Percentiles rank a stretch among this genome's conserved stretches.
phyloP scores from a whole-genome alignment of 2,888 invertebrate genomes.

The Drosophila aldrichi region DNA sequence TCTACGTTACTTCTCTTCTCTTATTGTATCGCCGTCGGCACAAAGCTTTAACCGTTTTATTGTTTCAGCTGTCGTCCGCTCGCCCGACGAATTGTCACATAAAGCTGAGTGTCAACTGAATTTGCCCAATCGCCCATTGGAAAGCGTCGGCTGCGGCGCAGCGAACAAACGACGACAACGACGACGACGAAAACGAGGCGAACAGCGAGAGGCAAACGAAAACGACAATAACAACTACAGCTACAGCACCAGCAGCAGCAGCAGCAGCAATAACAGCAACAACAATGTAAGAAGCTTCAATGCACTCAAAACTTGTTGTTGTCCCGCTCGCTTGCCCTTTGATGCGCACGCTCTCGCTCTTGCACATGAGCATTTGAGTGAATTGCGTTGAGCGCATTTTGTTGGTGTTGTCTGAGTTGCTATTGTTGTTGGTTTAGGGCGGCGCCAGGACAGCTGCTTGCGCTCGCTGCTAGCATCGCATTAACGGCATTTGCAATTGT shows the following conservation, averaged over 20 bases:
- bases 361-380: conserved; percentile 36
- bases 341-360: conserved; percentile 29
- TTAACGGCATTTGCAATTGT: conserved; percentile 62
- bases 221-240: conserved; percentile 4
- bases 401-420: background rate
- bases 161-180: conserved; percentile 26
- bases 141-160: conserved; percentile 49
- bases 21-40: conserved; percentile 54
- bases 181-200: conserved; percentile 32
- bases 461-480: conserved; percentile 30
- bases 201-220: conserved; percentile 15
- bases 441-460: conserved; percentile 56
- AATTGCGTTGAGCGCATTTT: conserved; percentile 61
- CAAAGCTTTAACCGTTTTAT: conserved; percentile 49
- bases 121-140: conserved; percentile 50
- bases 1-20: conserved; percentile 8
- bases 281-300: conserved; percentile 33
- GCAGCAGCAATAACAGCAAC: conserved; percentile 21
- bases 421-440: conserved; percentile 45
- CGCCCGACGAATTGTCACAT: conserved; percentile 76
- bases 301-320: conserved; percentile 48
- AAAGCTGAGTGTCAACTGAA: conserved; percentile 80
- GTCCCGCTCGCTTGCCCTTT: conserved; percentile 52
- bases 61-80: conserved; percentile 61
- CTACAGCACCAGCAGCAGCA: background rate